Conservation (phyloP, 2,113 vertebrate genomes). For the Pygoscelis antarcticus region DNA sequence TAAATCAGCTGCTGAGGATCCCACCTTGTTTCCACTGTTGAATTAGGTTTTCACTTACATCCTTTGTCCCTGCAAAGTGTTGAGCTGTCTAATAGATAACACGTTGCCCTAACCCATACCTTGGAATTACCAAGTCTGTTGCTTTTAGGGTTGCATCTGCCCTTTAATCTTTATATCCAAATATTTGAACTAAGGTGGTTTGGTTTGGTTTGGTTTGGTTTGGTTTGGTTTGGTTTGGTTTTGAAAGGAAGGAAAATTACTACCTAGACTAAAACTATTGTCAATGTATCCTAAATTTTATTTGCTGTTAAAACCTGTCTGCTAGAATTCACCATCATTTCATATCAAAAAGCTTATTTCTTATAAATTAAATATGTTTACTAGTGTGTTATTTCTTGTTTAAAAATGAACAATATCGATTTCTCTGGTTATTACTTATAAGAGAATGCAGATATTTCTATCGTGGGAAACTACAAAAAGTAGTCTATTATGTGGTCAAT, state of each 20-base stretch:
- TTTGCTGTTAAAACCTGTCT: neutral
- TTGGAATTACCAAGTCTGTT: neutral
- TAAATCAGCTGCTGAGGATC: neutral
- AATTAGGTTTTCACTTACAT: neutral
- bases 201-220: neutral
- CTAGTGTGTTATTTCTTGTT: neutral
- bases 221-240: neutral
- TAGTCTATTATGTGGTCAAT: neutral
- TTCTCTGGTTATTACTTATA: neutral
- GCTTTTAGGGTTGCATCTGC: neutral
- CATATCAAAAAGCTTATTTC: neutral
- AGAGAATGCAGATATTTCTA: neutral
- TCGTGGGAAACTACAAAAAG: neutral
- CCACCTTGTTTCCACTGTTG: neutral
- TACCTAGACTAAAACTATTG: neutral
- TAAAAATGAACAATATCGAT: neutral
- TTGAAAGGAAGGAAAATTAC: neutral
- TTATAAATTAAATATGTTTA: neutral
- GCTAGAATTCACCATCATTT: neutral
- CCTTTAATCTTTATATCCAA: neutral
- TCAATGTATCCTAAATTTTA: neutral
- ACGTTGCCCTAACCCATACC: neutral
- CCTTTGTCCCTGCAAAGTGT: neutral
- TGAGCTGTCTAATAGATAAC: neutral
- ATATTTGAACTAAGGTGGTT: neutral